Evolutionary conservation across 2,888 invertebrate species (phyloP).

Genomic region (Ganaspis brasiliensis): DNA sequence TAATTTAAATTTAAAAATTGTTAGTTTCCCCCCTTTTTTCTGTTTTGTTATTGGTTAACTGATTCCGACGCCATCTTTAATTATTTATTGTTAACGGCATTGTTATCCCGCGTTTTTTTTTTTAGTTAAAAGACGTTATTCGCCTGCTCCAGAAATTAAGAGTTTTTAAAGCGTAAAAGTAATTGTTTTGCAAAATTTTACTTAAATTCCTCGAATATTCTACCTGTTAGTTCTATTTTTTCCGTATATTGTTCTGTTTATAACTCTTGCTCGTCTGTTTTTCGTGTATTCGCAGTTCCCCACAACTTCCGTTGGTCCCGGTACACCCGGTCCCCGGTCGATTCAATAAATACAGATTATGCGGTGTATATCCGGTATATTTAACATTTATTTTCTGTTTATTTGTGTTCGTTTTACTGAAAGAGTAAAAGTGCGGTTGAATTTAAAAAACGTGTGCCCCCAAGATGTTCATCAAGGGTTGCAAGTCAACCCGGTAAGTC

Average conservation of each 20-base stretch:
- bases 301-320: slow-evolving; percentile 70
- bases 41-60: background rate
- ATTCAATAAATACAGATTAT: slow-evolving; percentile 64
- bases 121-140: background rate
- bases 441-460: background rate
- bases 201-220: background rate
- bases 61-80: slow-evolving; percentile 7
- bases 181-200: background rate
- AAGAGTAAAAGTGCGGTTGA: slow-evolving; percentile 14
- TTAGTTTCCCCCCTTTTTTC: background rate
- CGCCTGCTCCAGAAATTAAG: background rate
- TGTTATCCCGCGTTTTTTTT: background rate
- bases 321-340: slow-evolving; percentile 43
- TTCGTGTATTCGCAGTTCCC: slow-evolving; percentile 65
- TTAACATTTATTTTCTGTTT: slow-evolving; percentile 62
- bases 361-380: slow-evolving; percentile 66
- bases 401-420: slow-evolving; percentile 27
- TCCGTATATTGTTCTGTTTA: slow-evolving; percentile 67
- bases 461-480: background rate
- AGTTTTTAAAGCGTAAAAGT: background rate
- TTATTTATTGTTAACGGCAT: background rate
- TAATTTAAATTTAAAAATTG: background rate
- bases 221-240: background rate
- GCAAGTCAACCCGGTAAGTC: background rate
- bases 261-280: slow-evolving; percentile 71